phyloP scores from a whole-genome alignment of 2,888 invertebrate species.

The Corythucha ciliata region DNA sequence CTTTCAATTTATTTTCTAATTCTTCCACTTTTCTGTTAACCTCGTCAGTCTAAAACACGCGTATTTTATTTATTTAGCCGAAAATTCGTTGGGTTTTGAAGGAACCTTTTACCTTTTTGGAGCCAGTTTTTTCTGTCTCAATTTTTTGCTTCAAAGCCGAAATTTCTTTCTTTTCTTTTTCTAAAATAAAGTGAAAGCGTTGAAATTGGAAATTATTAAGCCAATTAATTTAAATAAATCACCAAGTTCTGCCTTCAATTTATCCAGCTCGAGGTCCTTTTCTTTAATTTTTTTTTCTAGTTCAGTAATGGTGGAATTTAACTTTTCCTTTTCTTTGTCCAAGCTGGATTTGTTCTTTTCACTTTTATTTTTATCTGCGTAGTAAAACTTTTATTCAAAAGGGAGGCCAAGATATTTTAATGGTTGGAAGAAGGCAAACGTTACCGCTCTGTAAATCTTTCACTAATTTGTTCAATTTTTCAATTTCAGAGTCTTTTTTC shows the following conservation, averaged over 20 bases:
- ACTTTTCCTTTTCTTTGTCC: constrained; percentile 45
- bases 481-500: constrained; percentile 41
- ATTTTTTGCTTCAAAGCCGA: too few species aligned
- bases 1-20: constrained; percentile 57
- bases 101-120: neutral
- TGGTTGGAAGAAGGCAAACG: neutral
- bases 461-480: constrained; percentile 48
- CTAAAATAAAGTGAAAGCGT: neutral
- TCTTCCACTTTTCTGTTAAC: constrained; percentile 54
- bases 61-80: too few species aligned
- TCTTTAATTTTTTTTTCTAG: constrained; percentile 46
- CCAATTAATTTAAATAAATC: constrained; percentile 37
- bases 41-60: constrained; percentile 52
- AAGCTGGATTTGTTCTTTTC: constrained; percentile 44
- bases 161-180: constrained; percentile 3
- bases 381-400: neutral
- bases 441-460: constrained; percentile 44
- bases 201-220: neutral
- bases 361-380: constrained; percentile 41
- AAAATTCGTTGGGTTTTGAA: neutral
- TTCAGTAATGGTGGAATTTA: constrained; percentile 45
- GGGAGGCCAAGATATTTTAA: neutral
- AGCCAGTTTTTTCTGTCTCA: too few species aligned
- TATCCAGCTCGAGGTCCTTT: constrained; percentile 51
- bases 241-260: constrained; percentile 53